A percentile compares a stretch with the other conserved stretches of the same genome.
Conservation (phyloP, 2,797 vertebrate species). For the Pseudotriccus pelzelni region DNA sequence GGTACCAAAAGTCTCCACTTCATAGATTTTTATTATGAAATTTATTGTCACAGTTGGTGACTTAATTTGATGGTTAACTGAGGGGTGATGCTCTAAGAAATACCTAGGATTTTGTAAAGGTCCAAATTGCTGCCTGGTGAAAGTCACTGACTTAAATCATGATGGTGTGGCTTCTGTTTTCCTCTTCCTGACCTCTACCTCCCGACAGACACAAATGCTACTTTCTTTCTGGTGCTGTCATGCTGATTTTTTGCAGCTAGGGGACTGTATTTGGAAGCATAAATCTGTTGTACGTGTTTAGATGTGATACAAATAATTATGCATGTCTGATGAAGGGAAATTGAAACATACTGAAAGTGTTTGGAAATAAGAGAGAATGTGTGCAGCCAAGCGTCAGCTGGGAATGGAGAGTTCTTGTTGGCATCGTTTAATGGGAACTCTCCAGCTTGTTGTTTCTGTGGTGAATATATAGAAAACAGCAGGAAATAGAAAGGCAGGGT, state of each 20-base stretch:
- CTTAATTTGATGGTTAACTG: background rate
- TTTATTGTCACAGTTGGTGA: background rate
- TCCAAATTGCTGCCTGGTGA: background rate
- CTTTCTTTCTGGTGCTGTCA: background rate
- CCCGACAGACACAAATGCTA: background rate
- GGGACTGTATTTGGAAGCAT: background rate
- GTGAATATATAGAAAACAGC: background rate
- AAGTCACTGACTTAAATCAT: background rate
- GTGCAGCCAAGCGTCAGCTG: background rate
- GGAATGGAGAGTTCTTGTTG: background rate
- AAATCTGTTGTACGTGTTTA: background rate
- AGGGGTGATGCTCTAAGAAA: background rate
- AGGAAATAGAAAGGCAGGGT: background rate
- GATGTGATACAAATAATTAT: constrained; percentile 35
- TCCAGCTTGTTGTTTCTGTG: background rate
- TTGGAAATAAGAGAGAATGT: constrained; percentile 23
- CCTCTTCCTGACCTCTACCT: background rate
- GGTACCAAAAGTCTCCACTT: background rate
- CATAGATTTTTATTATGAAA: background rate
- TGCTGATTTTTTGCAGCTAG: background rate
- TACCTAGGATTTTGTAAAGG: background rate
- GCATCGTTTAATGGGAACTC: background rate
- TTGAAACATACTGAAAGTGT: constrained; percentile 10
- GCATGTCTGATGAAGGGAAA: constrained; percentile 18
- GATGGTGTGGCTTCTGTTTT: background rate